phyloP scores from a whole-genome alignment of 2,113 vertebrate species.

The Conger conger region DNA sequence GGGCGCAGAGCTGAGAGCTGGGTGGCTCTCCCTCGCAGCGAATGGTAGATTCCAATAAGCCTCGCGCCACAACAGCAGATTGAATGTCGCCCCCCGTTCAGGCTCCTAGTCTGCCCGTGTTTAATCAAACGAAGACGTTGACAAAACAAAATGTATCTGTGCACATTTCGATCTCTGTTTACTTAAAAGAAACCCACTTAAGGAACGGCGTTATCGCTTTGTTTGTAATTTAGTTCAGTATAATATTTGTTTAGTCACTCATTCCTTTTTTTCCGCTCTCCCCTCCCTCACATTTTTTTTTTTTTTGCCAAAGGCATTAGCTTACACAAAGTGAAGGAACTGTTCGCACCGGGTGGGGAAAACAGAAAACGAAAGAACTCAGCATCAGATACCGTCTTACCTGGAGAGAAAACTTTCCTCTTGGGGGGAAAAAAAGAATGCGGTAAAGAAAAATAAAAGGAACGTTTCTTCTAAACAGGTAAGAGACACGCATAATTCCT shows the following conservation, averaged over 20 bases:
- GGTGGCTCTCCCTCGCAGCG: conserved; percentile 2
- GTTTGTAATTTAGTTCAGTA: conserved; percentile 4
- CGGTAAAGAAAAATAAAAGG: conserved; percentile 2
- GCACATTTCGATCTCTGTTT: conserved; percentile 1
- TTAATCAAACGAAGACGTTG: conserved; percentile 15
- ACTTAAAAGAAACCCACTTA: not conserved
- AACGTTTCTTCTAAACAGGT: conserved; percentile 8
- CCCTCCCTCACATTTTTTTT: not conserved
- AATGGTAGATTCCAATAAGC: conserved; percentile 27
- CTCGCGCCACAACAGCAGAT: conserved; percentile 17
- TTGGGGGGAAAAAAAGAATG: conserved; percentile 19
- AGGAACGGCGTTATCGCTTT: not conserved
- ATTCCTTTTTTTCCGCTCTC: not conserved
- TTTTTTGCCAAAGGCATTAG: conserved; percentile 3
- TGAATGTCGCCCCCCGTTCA: conserved; percentile 12
- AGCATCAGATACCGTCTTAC: not conserved
- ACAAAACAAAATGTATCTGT: not conserved
- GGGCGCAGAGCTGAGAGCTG: not conserved
- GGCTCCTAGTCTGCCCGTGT: not conserved
- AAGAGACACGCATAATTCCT: conserved; percentile 12
- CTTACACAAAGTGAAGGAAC: conserved; percentile 17
- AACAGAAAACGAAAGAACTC: conserved; percentile 14
- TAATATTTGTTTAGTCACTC: not conserved
- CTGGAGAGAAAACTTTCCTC: conserved; percentile 12
- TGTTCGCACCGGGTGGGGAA: conserved; percentile 5